A percentile compares a stretch with the other conserved stretches of the same genome.
Conservation (phyloP, 2,113 vertebrate genomes). For the Colistium nudipinnis region DNA sequence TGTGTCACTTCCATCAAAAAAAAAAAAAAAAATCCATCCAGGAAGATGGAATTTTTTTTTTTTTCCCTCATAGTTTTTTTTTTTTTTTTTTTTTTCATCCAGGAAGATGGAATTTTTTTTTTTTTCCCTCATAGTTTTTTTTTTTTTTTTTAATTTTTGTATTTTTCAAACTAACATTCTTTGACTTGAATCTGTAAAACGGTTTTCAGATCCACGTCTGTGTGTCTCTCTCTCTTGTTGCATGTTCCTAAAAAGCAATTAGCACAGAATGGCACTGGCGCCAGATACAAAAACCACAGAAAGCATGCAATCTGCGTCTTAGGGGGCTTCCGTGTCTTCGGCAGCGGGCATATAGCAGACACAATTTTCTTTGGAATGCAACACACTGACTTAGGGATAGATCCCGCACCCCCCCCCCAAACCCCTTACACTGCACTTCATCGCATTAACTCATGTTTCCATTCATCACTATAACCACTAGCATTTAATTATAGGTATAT, state of each 20-base stretch:
- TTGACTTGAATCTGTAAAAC: no score
- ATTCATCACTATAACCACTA: constrained; percentile 14
- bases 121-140: not conserved
- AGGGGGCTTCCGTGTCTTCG: constrained; percentile 58
- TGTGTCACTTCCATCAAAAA: no score
- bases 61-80: no score
- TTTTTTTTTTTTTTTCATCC: not conserved
- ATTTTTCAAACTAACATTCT: no score
- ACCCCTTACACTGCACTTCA: constrained; percentile 17
- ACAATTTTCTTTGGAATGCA: constrained; percentile 35
- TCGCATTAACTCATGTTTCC: constrained; percentile 38
- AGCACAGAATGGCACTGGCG: constrained; percentile 50
- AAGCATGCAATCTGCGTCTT: constrained; percentile 50
- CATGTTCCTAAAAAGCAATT: constrained; percentile 61
- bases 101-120: not conserved
- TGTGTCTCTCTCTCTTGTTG: not conserved
- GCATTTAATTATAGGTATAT: constrained; percentile 12
- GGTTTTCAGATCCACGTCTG: not conserved
- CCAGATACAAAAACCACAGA: constrained; percentile 51
- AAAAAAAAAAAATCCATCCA: no score
- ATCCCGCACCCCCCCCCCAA: constrained; percentile 7
- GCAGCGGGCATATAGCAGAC: constrained; percentile 58
- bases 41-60: no score
- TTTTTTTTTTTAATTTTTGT: no score
- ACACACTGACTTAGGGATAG: constrained; percentile 35